phyloP scores from a whole-genome alignment of 2,888 invertebrate species.

The Peribatodes rhomboidaria region DNA sequence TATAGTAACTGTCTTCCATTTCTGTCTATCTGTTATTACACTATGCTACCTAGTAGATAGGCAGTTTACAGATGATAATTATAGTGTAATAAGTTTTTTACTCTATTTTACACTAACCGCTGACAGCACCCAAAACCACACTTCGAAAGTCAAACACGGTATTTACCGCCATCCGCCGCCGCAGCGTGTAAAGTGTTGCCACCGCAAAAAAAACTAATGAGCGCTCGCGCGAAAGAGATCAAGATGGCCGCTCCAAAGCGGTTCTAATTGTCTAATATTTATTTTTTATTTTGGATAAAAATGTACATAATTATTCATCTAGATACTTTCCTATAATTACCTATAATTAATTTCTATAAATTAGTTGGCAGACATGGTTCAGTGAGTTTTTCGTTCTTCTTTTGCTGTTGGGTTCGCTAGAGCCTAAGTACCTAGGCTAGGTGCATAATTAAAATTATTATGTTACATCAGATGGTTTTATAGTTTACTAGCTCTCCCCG shows the following conservation, averaged over 20 bases:
- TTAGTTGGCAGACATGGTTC: too few relatives aligned
- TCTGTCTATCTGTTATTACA: too few relatives aligned
- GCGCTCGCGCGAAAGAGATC: constrained; percentile 33
- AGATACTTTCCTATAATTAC: constrained; percentile 1
- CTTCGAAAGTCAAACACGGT: constrained; percentile 43
- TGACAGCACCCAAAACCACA: constrained; percentile 33
- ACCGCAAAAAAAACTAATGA: constrained; percentile 47
- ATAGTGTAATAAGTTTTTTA: too few relatives aligned
- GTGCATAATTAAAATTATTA: too few relatives aligned
- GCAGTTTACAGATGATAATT: too few relatives aligned
- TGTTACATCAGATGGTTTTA: too few relatives aligned
- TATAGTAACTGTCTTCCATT: too few relatives aligned
- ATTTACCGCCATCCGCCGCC: constrained; percentile 45
- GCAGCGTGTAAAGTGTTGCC: constrained; percentile 48
- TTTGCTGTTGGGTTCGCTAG: too few relatives aligned
- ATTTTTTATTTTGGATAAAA: constrained; percentile 13
- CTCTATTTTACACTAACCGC: constrained; percentile 18
- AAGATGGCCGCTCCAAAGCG: constrained; percentile 35
- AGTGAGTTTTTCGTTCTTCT: too few relatives aligned
- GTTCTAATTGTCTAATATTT: constrained; percentile 31
- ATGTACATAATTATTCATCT: constrained; percentile 4
- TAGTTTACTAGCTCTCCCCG: too few relatives aligned
- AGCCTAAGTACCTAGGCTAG: too few relatives aligned
- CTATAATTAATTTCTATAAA: neutral
- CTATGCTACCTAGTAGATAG: too few relatives aligned